Evolutionary conservation across 1,140 invertebrate genomes (phyloP).

Genomic region (Megathymus violae): DNA sequence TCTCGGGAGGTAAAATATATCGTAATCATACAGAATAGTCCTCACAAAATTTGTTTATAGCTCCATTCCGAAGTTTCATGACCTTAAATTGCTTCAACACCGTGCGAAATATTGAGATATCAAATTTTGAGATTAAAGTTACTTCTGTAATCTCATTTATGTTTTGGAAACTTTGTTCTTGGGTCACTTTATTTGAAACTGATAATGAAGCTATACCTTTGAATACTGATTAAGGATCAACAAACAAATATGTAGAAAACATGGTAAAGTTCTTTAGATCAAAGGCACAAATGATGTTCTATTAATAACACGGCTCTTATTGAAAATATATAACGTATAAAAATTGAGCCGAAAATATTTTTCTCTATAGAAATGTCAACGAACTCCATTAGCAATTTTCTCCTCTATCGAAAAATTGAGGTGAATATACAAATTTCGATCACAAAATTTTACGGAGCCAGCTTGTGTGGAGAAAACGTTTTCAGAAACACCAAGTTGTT

Average conservation of each 20-base stretch:
- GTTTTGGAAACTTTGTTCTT: constrained; percentile 4
- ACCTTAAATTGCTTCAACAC: background rate
- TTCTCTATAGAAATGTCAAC: background rate
- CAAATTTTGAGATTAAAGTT: constrained; percentile 20
- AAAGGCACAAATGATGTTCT: background rate
- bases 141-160: constrained; percentile 11
- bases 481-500: background rate
- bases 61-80: background rate
- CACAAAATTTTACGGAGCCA: background rate
- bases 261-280: background rate
- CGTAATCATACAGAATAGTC: background rate
- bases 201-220: constrained; percentile 7
- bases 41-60: background rate
- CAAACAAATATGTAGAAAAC: background rate
- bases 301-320: background rate
- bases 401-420: background rate
- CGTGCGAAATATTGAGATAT: constrained; percentile 3
- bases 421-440: background rate
- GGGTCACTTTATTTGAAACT: constrained; percentile 1
- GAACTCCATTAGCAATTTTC: background rate
- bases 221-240: constrained; percentile 11
- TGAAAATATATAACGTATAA: background rate
- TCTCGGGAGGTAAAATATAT: too few relatives aligned
- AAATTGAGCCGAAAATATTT: background rate
- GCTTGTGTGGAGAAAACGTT: background rate